Percentiles rank a stretch among this genome's conserved stretches.
These are phyloP conservation scores for Cairina moschata DNA, from an alignment of 2,113 vertebrate species.

Conservation along the genomic window DNA sequence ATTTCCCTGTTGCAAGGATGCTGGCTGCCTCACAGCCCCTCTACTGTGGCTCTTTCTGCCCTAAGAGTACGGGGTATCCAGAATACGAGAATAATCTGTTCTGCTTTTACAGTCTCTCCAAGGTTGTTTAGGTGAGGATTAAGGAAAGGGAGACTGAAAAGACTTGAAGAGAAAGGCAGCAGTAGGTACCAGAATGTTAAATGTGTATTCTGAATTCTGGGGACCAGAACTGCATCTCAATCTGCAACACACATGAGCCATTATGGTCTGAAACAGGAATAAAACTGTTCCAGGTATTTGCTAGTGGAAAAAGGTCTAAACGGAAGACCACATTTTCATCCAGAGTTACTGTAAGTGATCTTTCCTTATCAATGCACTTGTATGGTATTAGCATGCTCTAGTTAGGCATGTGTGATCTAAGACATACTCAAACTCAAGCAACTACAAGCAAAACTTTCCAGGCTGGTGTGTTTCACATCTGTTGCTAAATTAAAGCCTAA, in stretches of 20 bases:
- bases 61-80: not conserved
- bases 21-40: not conserved
- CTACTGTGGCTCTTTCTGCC: not conserved
- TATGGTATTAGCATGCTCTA: not conserved
- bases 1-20: not conserved
- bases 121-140: not conserved
- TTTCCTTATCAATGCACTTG: not conserved
- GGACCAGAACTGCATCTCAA: not conserved
- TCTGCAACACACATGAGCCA: not conserved
- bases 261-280: not conserved
- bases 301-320: not conserved
- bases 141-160: not conserved
- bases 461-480: not conserved
- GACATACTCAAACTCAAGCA: not conserved
- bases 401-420: not conserved
- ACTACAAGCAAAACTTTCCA: not conserved
- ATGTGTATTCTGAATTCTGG: not conserved
- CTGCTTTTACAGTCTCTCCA: not conserved
- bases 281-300: not conserved
- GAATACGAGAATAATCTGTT: not conserved
- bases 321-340: not conserved
- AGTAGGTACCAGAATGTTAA: not conserved
- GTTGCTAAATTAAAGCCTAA: not conserved
- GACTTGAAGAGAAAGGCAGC: not conserved
- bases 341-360: not conserved